phyloP scores from a whole-genome alignment of 30 jellyfish, hydroid and myxozoan genomes.

The Pelagia noctiluca region DNA sequence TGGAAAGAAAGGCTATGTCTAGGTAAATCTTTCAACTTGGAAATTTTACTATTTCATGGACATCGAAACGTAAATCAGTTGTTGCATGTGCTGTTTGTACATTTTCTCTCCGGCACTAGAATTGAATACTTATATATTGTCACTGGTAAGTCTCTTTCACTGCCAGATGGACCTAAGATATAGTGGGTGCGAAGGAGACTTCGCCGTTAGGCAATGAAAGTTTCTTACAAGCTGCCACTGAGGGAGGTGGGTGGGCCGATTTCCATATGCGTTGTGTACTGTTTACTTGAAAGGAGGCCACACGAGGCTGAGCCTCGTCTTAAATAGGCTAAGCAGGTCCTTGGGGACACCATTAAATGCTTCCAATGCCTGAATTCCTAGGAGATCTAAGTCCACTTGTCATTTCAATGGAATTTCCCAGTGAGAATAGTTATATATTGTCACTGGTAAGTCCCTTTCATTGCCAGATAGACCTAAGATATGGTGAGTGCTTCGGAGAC shows the following conservation, averaged over 20 bases:
- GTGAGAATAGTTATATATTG: background rate
- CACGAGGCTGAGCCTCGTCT: background rate
- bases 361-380: background rate
- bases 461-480: background rate
- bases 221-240: conserved; percentile 4
- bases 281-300: background rate
- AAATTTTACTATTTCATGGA: too few species aligned
- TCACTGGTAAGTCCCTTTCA: background rate
- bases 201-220: background rate
- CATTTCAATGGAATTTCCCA: too few species aligned
- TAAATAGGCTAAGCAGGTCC: background rate
- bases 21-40: too few species aligned
- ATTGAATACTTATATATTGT: background rate
- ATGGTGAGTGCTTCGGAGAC: conserved; percentile 21
- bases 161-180: background rate
- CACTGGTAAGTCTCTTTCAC: background rate
- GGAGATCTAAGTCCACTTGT: too few species aligned
- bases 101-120: too few species aligned
- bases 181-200: conserved; percentile 7
- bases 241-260: conserved; percentile 9
- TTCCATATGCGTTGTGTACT: background rate
- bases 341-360: background rate
- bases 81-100: too few species aligned
- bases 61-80: too few species aligned
- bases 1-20: too few species aligned